Evolutionary conservation across 2,888 invertebrate genomes (phyloP), one percentile per base, ranked within the genome.

Genomic region (Mesorhabditis sp.): DNA sequence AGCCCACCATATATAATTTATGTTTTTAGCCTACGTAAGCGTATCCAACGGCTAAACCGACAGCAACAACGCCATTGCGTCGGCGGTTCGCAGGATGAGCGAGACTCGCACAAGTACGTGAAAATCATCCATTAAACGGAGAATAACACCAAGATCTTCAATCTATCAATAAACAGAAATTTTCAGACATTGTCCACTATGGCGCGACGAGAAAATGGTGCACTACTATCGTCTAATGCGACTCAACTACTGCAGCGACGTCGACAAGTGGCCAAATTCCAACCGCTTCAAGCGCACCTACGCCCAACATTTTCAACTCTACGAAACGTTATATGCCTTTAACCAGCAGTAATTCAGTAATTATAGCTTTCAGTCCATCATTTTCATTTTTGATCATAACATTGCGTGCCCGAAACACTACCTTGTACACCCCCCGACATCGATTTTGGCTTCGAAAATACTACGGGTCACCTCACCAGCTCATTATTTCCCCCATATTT

Each of bases 141-240:
- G 28, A 28, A 28, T 28, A 28, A 28, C 28, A 28, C 28, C 28
- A 28, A 28, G 28, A 28, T 28, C 28, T 28, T 50, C 7, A 50
- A 50, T 50, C 58, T 13, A 50, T n/a, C 28, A 44, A 45, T 10
- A 7, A 45, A 42, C 43, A 42, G 28, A 6, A n/a, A 45, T 50
- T 75, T 73, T 65, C 66, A 75, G 74, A 44, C 75, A 76, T 65
- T 82, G 82, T 61, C 75, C 73, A 10, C 71, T 70, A 42, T 82
- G 82, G 82, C 70, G 81, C 41, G 75, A 80, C 41, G 80, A 82
- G 74, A 82, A 82, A 65, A 75, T 80, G 50, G 77, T 80, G 5
- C 80, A 81, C 70, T 82, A 81, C 72, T 82, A 82, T 74, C 77
- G 80, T 66, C 68, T 82, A 68, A 82, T 82, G 82, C 68, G 81